Evolutionary conservation across 2,113 vertebrate genomes (phyloP).

Genomic region (Oxyruncus cristatus): DNA sequence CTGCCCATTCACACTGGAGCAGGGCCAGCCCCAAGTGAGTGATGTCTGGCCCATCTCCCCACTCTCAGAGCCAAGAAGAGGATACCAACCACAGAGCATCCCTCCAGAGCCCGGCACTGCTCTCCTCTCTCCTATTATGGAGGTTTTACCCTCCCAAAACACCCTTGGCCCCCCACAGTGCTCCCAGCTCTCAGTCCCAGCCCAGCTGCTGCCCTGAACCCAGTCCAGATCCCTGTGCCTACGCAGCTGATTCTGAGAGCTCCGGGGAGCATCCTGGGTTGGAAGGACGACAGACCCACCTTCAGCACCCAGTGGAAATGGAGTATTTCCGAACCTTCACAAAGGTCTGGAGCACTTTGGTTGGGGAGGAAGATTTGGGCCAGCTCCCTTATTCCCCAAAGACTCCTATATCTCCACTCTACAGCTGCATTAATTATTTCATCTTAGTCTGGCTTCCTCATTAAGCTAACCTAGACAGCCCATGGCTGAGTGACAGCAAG

Average conservation of each 20-base stretch:
- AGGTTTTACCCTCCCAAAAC: background rate
- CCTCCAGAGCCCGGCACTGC: background rate
- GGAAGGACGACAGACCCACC: constrained; percentile 12
- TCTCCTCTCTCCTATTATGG: background rate
- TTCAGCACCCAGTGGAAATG: constrained; percentile 5
- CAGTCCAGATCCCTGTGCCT: background rate
- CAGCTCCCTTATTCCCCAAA: constrained; percentile 6
- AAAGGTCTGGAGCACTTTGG: background rate
- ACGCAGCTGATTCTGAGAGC: background rate
- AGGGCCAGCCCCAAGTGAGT: rapidly evolving
- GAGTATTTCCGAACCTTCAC: background rate
- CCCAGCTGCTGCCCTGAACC: constrained; percentile 19
- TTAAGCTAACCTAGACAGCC: constrained; percentile 38
- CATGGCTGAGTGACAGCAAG: background rate
- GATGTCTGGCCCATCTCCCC: background rate
- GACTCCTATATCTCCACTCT: background rate
- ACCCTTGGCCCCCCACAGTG: background rate
- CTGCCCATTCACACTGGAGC: rapidly evolving
- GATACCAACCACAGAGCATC: background rate
- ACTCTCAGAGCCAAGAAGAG: rapidly evolving
- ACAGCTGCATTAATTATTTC: constrained; percentile 64
- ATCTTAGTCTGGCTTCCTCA: constrained; percentile 58
- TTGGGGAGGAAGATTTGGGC: background rate
- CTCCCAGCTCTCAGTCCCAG: background rate
- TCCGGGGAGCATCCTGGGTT: background rate